Conservation (phyloP, 2,113 vertebrate genomes). For the Triplophysa dalaica region DNA sequence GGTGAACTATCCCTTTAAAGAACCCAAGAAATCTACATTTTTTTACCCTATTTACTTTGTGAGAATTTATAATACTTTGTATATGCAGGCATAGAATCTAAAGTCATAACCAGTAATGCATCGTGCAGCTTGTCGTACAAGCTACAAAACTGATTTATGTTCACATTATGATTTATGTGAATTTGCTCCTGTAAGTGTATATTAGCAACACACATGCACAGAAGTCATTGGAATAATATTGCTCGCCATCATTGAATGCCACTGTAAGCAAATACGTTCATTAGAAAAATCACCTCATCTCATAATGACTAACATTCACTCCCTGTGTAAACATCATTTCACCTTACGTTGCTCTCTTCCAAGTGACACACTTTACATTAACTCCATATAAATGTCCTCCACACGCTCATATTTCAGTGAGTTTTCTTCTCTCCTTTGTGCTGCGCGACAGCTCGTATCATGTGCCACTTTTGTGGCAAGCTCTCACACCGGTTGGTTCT, state of each 20-base stretch:
- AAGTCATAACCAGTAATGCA: too few species aligned
- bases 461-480: not conserved
- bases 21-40: too few species aligned
- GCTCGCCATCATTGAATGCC: slow-evolving; percentile 6
- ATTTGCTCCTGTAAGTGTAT: not conserved
- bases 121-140: not conserved
- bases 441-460: slow-evolving; percentile 53
- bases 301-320: slow-evolving; percentile 41
- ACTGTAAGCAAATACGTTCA: slow-evolving; percentile 36
- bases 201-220: not conserved
- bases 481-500: not conserved
- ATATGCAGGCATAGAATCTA: too few species aligned
- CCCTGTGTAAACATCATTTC: slow-evolving; percentile 24
- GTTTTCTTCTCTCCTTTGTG: slow-evolving; percentile 62
- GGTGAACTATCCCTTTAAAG: too few species aligned
- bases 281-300: slow-evolving; percentile 48
- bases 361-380: slow-evolving; percentile 70
- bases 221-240: slow-evolving; percentile 41
- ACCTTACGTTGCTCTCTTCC: not conserved
- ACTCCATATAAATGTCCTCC: slow-evolving; percentile 69
- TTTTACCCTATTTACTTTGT: too few species aligned
- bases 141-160: slow-evolving; percentile 11
- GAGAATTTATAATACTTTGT: too few species aligned
- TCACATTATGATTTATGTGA: not conserved
- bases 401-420: slow-evolving; percentile 62